Percentiles rank a stretch among this genome's conserved stretches.
Evolutionary conservation across 2,113 vertebrate genomes (phyloP).

Genomic region (Sciurus niger): DNA sequence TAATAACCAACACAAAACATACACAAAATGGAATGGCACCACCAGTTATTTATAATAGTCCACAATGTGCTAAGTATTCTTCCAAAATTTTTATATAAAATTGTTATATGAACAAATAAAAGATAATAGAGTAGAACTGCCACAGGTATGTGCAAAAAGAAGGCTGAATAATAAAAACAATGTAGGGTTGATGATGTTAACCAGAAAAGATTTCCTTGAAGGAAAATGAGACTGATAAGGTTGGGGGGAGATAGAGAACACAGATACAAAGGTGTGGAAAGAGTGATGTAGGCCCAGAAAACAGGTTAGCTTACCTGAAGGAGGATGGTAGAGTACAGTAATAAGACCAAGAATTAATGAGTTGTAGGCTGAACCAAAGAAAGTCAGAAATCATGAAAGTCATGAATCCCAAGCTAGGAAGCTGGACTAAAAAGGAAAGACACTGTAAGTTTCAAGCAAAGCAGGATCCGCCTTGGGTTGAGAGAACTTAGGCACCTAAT

Average conservation of each 20-base stretch:
- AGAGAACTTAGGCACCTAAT: neutral
- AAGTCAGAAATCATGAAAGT: neutral
- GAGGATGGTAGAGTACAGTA: neutral
- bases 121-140: neutral
- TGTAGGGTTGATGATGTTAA: neutral
- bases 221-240: neutral
- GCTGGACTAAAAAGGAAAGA: neutral
- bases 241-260: neutral
- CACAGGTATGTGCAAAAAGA: neutral
- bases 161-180: neutral
- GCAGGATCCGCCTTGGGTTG: neutral
- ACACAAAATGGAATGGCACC: neutral
- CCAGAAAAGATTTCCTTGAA: constrained; percentile 37
- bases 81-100: neutral
- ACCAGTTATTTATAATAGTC: neutral
- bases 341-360: neutral
- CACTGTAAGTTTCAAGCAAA: neutral
- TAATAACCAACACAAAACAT: neutral
- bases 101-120: neutral
- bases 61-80: neutral
- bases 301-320: neutral
- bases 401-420: neutral
- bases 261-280: neutral
- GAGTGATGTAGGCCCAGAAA: neutral
- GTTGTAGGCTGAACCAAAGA: neutral